Base-by-base conservation (phyloP, 1,140 invertebrate species). In the Dinoponera quadriceps region DNA sequence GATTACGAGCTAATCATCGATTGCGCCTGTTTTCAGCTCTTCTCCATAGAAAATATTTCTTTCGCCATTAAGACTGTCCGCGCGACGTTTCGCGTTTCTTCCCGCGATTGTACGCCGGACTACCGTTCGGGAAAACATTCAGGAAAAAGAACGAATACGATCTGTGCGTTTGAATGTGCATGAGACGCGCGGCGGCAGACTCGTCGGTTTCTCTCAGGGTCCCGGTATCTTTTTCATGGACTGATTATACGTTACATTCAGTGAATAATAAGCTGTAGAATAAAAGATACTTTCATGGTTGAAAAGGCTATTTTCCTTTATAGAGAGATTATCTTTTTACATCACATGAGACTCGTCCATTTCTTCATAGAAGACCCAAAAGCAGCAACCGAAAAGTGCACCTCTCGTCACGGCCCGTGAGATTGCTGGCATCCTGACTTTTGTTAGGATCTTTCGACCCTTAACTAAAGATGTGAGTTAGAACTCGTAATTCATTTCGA, bases 81-180 rank as follows among this genome's bases (percentile, higher is more conserved):
- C 69, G 38, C 22, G 62, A 77, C 22, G 48, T 33, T 18, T 80
- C 33, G 63, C 51, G 51, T 80, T 71, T 71, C 14, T 63, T 3
- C 14, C 13, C 29, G 44, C 57, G 18, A 75, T 22, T 44, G 38
- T 69, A 33, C 54, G 60, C 60, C 22, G 16, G 63, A 78, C 18
- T 20, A 69, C 20, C 29, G 33, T 69, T 78, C 22, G 22, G 38
- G 55, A 57, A 68, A 68, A 55, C 44, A n/a, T 27, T 25, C 78
- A 68, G 57, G 20, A 49, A 87, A 77, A 57, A 72, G 57, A 59
- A 68, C 59, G 63, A 71, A 68, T 83, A 55, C 54, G 60, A 63
- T 83, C 49, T 87, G 85, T 73, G 85, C 84, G 85, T 86, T 87
- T 83, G 48, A 86, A 69, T 86, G 59, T 85, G 60, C 13, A 60